Evolutionary conservation across 1,140 invertebrate species (phyloP), one percentile per base, ranked within the genome.

Genomic region (Drosophila suzukii): DNA sequence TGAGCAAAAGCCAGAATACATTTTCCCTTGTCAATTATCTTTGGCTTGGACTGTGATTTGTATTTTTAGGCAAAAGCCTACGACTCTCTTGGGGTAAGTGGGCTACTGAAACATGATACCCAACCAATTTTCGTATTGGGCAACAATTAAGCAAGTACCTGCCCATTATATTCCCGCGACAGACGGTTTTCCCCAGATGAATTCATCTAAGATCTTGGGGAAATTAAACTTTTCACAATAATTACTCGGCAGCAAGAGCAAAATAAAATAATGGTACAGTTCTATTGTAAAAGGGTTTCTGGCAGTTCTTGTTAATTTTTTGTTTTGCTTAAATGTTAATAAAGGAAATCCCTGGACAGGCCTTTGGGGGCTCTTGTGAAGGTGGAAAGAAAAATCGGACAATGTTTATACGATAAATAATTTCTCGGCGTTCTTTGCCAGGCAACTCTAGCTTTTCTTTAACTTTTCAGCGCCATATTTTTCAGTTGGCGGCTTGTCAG

Each of bases 401-500:
- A 30, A 49, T 27, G 20, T 20, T 27, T 27, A 49, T 68, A 77
- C 63, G 70, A 70, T 78, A 78, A 81, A 82, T 78, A 77, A 77
- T 73, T 68, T 80, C 75, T 68, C 73, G 77, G 73, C 68, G 80
- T 82, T 80, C 77, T 71, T 75, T 76, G 27, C 44, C n/a, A 15
- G 58, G 57, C 60, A 81, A 75, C 65, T 81, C 75, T 78, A 67
- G 53, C 68, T 62, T 77, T 79, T 62, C 65, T 54, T 73, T 59
- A 68, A 68, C 72, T 76, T 57, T 61, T 58, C 44, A 75, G 49
- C 43, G 60, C 41, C 74, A 81, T 74, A 80, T 85, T 84, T 81
- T 62, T 55, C 38, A 67, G 54, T 43, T 49, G 55, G n/a, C 34
- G 32, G 49, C 46, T 62, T 76, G 73, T 55, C 73, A 76, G 39